These are phyloP conservation scores for Propithecus perrieri DNA, from an alignment of 2,797 vertebrate species.

Conservation along the genomic window DNA sequence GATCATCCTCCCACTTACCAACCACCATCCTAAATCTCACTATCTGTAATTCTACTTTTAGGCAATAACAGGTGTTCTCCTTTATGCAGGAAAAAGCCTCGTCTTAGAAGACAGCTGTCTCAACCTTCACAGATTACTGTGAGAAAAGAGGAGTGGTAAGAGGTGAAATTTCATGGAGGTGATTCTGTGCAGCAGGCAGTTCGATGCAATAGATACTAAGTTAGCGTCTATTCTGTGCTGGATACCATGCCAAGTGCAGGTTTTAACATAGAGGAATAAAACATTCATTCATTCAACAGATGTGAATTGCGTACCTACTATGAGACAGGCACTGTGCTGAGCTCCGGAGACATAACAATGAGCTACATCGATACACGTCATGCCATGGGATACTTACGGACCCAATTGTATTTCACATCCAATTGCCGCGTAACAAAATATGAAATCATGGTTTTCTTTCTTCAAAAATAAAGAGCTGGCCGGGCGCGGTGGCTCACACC, in stretches of 20 bases:
- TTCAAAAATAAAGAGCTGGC: too few relatives aligned
- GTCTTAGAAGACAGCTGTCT: neutral
- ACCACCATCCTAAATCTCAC: neutral
- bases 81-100: neutral
- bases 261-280: neutral
- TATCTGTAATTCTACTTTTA: neutral
- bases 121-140: neutral
- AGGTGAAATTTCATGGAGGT: neutral
- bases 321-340: neutral
- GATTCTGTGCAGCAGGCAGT: neutral
- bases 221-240: neutral
- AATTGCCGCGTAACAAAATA: neutral
- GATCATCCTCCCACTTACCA: neutral
- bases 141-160: neutral
- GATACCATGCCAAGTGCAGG: neutral
- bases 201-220: neutral
- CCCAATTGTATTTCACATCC: neutral
- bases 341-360: neutral
- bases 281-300: neutral
- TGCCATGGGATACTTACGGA: neutral
- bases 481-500: fast-evolving
- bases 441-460: neutral
- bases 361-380: fast-evolving
- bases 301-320: neutral
- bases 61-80: neutral